Evolutionary conservation across 2,888 invertebrate genomes (phyloP), one percentile per base, ranked within the genome.

Genomic region (Pollenia angustigena): DNA sequence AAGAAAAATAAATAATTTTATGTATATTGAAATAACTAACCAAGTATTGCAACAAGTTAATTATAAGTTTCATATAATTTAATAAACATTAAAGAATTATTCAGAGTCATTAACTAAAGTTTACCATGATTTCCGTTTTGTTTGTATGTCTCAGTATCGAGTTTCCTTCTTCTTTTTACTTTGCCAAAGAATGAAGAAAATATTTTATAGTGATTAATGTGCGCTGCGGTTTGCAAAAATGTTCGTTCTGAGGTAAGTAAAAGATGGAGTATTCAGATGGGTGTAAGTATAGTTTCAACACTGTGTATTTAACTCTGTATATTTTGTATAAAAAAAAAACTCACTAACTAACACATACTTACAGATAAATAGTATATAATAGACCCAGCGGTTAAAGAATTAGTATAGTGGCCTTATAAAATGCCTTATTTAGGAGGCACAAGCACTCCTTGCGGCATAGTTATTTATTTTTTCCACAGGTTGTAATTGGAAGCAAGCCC

Each of bases 191-290:
- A 12, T 18, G n/a, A 40, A 48, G 48, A 71, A 54, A 76, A 76
- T 56, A 74, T 80, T 83, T 64, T 76, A 80, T 58, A 54, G 86
- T 86, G 86, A 86, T 86, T 83, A 86, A 86, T 86, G 76, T 75
- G 86, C 75, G 52, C 60, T 83, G 82, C n/a, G 86, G 86, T 76
- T 81, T 75, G 86, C 58, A 75, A 71, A 80, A 80, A 75, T 83
- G 80, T 50, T 83, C 50, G 75, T 83, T 64, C 71, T 72, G 82
- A 83, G 86, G 86, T 80, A 72, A 66, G 46, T 83, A 86, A 75
- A 82, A 71, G 64, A 80, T 72, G 83, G 71, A 71, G 71, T 75
- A 76, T 80, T 69, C 62, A 62, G 48, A 69, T 68, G 78, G 85
- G 68, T 81, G 68, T 58, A 60, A 50, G 11, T 69, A 62, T 58